Conservation (phyloP, 92 coral and sea anemone species). For the Isaurus tuberculatus region DNA sequence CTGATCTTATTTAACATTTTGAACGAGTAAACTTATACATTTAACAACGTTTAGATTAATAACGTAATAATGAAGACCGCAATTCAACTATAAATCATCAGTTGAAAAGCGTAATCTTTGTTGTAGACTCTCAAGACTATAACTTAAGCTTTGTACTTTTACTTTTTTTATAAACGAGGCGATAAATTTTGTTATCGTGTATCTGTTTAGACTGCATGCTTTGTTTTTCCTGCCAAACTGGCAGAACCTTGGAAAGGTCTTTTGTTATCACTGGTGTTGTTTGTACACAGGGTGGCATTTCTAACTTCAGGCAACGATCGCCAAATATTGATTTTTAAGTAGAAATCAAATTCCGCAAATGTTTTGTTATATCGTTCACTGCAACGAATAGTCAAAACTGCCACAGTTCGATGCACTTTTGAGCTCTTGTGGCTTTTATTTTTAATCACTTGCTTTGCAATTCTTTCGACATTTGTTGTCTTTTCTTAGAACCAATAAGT, state of each 20-base stretch:
- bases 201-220: constrained; percentile 19
- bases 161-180: neutral
- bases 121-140: neutral
- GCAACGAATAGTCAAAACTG: neutral
- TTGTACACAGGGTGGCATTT: constrained; percentile 24
- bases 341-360: constrained; percentile 24
- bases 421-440: too few species aligned
- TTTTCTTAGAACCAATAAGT: neutral
- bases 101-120: neutral
- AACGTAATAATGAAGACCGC: neutral
- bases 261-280: constrained; percentile 1
- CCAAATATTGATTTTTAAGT: constrained; percentile 28
- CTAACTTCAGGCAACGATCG: constrained; percentile 20
- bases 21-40: neutral
- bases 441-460: neutral
- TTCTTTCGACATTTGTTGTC: neutral
- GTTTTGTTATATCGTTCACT: constrained; percentile 10
- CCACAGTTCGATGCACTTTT: neutral
- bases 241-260: constrained; percentile 8
- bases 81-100: neutral
- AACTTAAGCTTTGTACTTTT: neutral
- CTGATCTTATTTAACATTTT: neutral
- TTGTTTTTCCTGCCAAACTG: constrained; percentile 19
- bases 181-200: constrained; percentile 16
- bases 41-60: neutral